Conservation (phyloP, 2,888 invertebrate genomes). For the Galerucella calmariensis region DNA sequence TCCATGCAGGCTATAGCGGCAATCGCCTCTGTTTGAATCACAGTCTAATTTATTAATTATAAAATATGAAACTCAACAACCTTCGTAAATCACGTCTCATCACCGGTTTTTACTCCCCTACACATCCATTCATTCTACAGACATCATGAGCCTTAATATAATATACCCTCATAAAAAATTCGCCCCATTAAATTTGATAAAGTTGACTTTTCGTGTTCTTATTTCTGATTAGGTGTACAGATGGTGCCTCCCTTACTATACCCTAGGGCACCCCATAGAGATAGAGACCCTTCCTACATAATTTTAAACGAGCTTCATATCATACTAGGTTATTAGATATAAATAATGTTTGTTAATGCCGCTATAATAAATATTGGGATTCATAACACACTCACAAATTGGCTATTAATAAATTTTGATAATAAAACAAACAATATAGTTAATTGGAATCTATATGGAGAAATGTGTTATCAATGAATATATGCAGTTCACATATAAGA, state of each 20-base stretch:
- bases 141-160: slow-evolving; percentile 19
- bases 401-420: slow-evolving; percentile 40
- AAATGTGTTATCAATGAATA: too few relatives aligned
- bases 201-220: slow-evolving; percentile 34
- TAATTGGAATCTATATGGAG: too few relatives aligned
- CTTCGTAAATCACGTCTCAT: slow-evolving; percentile 19
- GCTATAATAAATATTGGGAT: slow-evolving; percentile 33
- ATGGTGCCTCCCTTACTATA: slow-evolving; percentile 35
- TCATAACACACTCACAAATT: slow-evolving; percentile 33
- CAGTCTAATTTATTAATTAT: not conserved
- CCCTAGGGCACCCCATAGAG: slow-evolving; percentile 35
- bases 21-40: too few relatives aligned
- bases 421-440: too few relatives aligned
- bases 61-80: slow-evolving; percentile 1
- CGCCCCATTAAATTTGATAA: slow-evolving; percentile 33
- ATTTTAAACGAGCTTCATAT: slow-evolving; percentile 29
- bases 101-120: slow-evolving; percentile 10
- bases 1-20: too few relatives aligned
- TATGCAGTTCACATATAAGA: too few relatives aligned
- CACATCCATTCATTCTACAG: slow-evolving; percentile 17
- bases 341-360: slow-evolving; percentile 40
- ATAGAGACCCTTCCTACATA: slow-evolving; percentile 22
- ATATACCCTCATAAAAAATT: slow-evolving; percentile 28
- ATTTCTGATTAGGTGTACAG: slow-evolving; percentile 35
- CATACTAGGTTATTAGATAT: slow-evolving; percentile 27